These are phyloP conservation scores for Venusia cambrica DNA, from an alignment of 2,888 invertebrate genomes.

Conservation along the genomic window DNA sequence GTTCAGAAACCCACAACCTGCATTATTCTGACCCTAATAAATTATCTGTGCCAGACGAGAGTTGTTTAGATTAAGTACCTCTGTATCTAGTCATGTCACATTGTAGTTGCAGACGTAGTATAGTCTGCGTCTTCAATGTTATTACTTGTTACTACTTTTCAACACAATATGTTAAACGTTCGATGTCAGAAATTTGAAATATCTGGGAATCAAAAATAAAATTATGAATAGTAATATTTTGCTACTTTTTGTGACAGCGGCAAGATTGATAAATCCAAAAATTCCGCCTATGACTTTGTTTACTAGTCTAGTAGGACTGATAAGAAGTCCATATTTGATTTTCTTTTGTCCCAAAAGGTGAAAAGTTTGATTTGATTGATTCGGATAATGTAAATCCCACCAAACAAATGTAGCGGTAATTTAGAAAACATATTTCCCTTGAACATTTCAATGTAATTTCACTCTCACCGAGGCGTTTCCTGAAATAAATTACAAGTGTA, in stretches of 20 bases:
- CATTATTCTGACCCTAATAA: constrained; percentile 80
- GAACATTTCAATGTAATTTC: constrained; percentile 76
- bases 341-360: constrained; percentile 12
- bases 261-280: not conserved
- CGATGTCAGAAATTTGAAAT: no score
- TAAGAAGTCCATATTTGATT: constrained; percentile 14
- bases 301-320: no score
- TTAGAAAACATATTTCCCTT: constrained; percentile 79
- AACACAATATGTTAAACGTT: no score
- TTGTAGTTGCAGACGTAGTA: constrained; percentile 55
- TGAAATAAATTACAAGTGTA: constrained; percentile 82
- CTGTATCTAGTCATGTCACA: no score
- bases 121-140: no score
- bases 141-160: no score
- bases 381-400: constrained; percentile 40
- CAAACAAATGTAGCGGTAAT: constrained; percentile 67
- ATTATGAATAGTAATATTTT: not conserved
- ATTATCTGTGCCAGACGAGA: constrained; percentile 72
- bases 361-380: constrained; percentile 23
- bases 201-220: no score
- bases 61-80: constrained; percentile 76
- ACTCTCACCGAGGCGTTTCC: constrained; percentile 78
- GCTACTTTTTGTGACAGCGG: not conserved
- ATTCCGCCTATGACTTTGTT: constrained; percentile 8
- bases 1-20: constrained; percentile 73